Base-by-base conservation (phyloP, 2,888 invertebrate genomes). In the Epinotia nisella region DNA sequence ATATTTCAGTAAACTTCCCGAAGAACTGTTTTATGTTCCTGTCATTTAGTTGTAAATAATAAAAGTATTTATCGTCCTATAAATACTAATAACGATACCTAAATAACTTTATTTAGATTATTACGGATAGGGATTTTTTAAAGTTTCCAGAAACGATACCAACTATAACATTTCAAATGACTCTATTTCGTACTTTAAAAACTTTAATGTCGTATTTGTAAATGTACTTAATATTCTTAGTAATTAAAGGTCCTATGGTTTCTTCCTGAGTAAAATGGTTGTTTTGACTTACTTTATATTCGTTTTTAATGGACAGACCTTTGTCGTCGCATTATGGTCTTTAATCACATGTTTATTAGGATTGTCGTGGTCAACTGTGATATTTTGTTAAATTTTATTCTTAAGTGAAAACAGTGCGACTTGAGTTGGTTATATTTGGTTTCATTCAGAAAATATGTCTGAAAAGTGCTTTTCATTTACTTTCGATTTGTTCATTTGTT, bases 1-100 rank as follows among this genome's bases (percentile, higher is more conserved):
- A 93, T 93, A 92, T 92, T 87, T 90, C 88, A 88, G 81, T 86
- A 87, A 84, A 87, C 88, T 89, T 90, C 88, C 87, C 85, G 89
- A 92, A 85, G 89, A 89, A 91, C 92, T 92, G 90, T 91, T 90
- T 92, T 93, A 90, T 92, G 93, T 93, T 93, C 93, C 92, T 93
- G 90, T 86, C 84, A 80, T 69, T 90, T 92, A 92, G 91, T 88
- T 92, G 91, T 93, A 92, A 88, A 92, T 92, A 92, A 87, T 67
- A 82, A 86, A 89, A 84, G 83, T 89, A 89, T 87, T 86, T 87
- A 88, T 85, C 82, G 77, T 78, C 78, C 72, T 83, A 83, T 83
- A 82, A 83, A 85, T 83, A 83, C 82, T 75, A 77, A 78, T 78
- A 83, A 85, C 82, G 82, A 79, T 68, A 76, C 73, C 70, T 75